Evolutionary conservation across 1,140 invertebrate species (phyloP), one percentile per base, ranked within the genome.

Genomic region (Neodiprion pinetum): DNA sequence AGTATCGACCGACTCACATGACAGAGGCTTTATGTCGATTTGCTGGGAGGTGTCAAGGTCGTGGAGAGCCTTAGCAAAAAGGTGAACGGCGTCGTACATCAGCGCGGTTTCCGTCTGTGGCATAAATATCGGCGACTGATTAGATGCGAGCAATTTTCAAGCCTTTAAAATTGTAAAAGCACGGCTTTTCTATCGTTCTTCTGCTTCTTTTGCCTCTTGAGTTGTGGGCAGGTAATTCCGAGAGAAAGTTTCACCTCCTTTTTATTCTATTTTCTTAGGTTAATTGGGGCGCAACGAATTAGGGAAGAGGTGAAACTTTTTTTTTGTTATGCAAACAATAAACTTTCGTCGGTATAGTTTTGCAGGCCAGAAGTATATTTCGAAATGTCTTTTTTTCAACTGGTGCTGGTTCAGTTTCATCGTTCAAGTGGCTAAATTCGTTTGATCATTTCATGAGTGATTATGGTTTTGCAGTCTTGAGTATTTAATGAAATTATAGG

Each of bases 1-100:
- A 0, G 96, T 96, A 81, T 97, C 94, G 72, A 95, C 93, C 4
- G 94, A 94, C 78, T 97, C 96, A 84, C 97, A 99, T 14, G 94
- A 96, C 17, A 98, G 89, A 0, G 95, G 93, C 82, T 94, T 94
- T 74, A 97, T 95, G 83, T 96, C 94, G 68, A 98, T 96, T 83
- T 96, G 93, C 84, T 97, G 95, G 61, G 95, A 96, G 49, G 94
- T 93, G 87, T 98, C 96, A 76, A 98, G 89, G 79, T 97, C 95
- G 82, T 97, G 94, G 14, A 99, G 89, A 0, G 97, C 97, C 88
- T 95, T 96, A n/a, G 96, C 95, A 83, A 99, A 98, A 71, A 99
- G 89, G 86, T 95, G 93, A 28, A 98, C 97, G 5, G 97, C 97
- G 84, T 99, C 98, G 85, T 98, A 99, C 91, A 98, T 96, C 67